phyloP scores from a whole-genome alignment of 2,888 invertebrate species.

The Neria commutata region DNA sequence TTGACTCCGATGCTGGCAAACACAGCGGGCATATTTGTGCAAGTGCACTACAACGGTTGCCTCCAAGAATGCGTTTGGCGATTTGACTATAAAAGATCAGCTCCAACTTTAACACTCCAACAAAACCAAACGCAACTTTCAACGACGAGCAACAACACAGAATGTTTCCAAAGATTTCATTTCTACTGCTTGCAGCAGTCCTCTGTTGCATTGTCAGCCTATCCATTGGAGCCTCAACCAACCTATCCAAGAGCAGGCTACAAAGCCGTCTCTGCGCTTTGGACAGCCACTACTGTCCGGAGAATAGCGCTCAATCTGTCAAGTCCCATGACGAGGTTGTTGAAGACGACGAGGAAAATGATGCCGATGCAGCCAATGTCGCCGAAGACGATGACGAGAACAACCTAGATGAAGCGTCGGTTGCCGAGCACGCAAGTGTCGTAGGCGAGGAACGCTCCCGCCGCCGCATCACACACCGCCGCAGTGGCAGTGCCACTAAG shows the following conservation, averaged over 20 bases:
- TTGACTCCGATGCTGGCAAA: neutral
- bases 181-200: constrained; percentile 2
- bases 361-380: neutral
- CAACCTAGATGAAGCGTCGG: neutral
- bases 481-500: neutral
- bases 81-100: neutral
- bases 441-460: neutral
- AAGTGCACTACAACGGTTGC: neutral
- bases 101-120: neutral
- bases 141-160: neutral
- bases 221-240: neutral
- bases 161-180: constrained; percentile 12
- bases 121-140: neutral
- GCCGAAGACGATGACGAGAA: neutral
- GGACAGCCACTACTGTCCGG: neutral
- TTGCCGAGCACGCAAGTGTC: neutral
- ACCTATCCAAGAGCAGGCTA: neutral
- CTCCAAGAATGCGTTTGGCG: neutral
- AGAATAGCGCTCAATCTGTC: neutral
- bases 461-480: neutral
- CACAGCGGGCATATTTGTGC: neutral
- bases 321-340: neutral
- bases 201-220: constrained; percentile 10
- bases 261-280: neutral
- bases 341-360: neutral